Evolutionary conservation across 2,113 vertebrate genomes (phyloP).

Genomic region (Podiceps cristatus): DNA sequence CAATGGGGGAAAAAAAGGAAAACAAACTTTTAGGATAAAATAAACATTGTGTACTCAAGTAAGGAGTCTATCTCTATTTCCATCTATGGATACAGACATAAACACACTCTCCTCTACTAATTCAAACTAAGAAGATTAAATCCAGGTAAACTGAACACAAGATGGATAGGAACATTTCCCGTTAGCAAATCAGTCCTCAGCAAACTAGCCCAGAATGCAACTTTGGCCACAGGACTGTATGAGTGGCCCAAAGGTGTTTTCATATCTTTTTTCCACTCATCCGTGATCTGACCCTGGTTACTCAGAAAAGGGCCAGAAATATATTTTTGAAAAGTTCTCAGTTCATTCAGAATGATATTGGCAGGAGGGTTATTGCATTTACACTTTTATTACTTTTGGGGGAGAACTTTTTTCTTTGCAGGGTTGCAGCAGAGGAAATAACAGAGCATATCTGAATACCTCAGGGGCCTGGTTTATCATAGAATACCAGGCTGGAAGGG

Average conservation of each 20-base stretch:
- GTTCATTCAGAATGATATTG: not conserved
- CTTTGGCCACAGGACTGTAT: not conserved
- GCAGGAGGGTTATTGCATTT: not conserved
- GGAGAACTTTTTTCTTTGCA: not conserved
- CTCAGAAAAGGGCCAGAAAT: not conserved
- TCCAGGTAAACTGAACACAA: not conserved
- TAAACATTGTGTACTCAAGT: not conserved
- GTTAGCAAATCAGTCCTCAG: not conserved
- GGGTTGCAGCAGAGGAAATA: conserved; percentile 44
- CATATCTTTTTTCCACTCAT: not conserved
- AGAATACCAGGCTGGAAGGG: no score
- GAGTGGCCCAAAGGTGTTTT: not conserved
- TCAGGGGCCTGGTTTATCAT: not conserved
- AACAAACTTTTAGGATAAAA: conserved; percentile 9
- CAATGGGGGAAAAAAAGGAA: not conserved
- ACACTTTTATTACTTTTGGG: conserved; percentile 48
- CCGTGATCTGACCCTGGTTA: not conserved
- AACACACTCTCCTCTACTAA: not conserved
- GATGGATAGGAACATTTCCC: not conserved
- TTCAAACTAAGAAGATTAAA: conserved; percentile 1
- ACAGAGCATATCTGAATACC: conserved; percentile 31
- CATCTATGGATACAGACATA: not conserved
- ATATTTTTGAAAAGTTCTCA: not conserved
- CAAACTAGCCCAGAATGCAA: not conserved
- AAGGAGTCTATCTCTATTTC: conserved; percentile 9